Base-by-base conservation (phyloP, 2,888 invertebrate species). In the Diaphora mendica region DNA sequence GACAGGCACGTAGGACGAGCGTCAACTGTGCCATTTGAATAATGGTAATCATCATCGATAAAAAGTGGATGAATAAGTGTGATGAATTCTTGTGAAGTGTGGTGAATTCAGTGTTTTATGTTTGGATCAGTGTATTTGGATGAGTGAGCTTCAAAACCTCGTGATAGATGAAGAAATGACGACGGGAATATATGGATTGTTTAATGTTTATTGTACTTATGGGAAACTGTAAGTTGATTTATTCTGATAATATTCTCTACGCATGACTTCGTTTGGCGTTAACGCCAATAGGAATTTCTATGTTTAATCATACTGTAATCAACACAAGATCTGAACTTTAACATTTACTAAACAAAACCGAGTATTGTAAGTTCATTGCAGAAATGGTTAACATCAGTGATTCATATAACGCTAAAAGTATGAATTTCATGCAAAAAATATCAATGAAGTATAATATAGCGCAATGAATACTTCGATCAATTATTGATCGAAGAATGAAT, bases 221-320 rank as follows among this genome's bases (percentile, higher is more conserved):
- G 95, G 95, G 95, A 91, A 95, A 95, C 88, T 95, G 95, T 95
- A 82, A 93, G 95, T 94, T 51, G 7, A 55, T 65, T 62, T 20
- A 64, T 65, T 30, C 3, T 48, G 48, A 66, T 9, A 48, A 30
- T 30, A 48, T 23, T 0, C 4, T 70, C 44, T 42, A 62, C 15
- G 30, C 1, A 11, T 30, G 5, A 62, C 9, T 42, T 39, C 26
- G 59, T 23, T 23, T n/a, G 26, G 39, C 35, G 8, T 64, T 72
- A 69, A 35, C 20, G 7, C 8, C 13, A 13, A 26, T 66, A 26
- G 51, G 20, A 39, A 39, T 15, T 30, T 30, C 30, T 62, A 17
- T 17, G 7, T 62, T 62, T 17, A 62, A 62, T 30, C 62, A 17
- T 62, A 15, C 30, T 62, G 0, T 59, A 59, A 30, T 30, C 30